These are phyloP conservation scores for Antechinus flavipes DNA, from an alignment of 2,113 vertebrate genomes.

Conservation along the genomic window DNA sequence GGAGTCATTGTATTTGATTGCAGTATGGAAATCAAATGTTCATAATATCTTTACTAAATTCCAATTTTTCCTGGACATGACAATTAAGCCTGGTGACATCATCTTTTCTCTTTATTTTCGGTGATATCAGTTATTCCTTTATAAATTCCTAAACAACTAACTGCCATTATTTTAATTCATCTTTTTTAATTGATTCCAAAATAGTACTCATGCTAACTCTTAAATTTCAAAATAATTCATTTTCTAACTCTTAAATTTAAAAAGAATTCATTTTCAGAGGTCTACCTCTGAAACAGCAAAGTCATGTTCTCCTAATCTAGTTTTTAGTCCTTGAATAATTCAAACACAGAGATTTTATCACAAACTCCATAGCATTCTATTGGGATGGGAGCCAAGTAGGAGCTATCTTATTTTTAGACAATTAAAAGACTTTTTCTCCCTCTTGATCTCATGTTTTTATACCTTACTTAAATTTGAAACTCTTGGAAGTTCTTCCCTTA, in stretches of 20 bases:
- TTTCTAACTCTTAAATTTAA: not conserved
- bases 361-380: not conserved
- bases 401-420: not conserved
- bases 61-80: conserved; percentile 14
- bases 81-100: not conserved
- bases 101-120: not conserved
- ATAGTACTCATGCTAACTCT: not conserved
- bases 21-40: conserved; percentile 2
- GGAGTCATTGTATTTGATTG: not conserved
- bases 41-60: not conserved
- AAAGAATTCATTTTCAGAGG: not conserved
- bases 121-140: not conserved
- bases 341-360: not conserved
- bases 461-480: not conserved
- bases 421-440: not conserved
- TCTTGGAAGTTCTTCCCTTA: conserved; percentile 10
- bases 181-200: conserved; percentile 47
- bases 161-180: not conserved
- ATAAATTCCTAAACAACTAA: not conserved
- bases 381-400: not conserved
- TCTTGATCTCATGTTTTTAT: not conserved
- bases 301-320: conserved; percentile 14
- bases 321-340: conserved; percentile 13
- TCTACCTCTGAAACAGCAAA: conserved; percentile 17
- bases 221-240: not conserved